phyloP scores from a whole-genome alignment of 2,888 invertebrate species.

The Philopedon plagiatum region DNA sequence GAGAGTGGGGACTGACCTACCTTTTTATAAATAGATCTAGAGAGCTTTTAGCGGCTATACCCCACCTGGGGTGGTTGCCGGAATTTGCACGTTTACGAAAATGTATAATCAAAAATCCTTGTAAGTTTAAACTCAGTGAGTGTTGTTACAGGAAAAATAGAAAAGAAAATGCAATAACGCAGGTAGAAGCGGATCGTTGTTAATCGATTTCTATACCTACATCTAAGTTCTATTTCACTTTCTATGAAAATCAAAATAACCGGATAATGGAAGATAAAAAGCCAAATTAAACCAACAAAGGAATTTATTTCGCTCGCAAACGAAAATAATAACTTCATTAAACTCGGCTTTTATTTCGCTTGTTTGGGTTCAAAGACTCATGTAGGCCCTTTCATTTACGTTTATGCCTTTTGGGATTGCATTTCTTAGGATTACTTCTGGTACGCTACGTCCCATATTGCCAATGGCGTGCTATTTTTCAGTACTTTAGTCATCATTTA shows the following conservation, averaged over 20 bases:
- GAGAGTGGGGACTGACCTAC: no score
- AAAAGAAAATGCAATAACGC: no score
- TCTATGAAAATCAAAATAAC: background rate
- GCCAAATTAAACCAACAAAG: conserved; percentile 43
- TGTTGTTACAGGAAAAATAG: no score
- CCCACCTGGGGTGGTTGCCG: no score
- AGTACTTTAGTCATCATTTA: background rate
- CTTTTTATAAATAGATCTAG: no score
- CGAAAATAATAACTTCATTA: conserved; percentile 50
- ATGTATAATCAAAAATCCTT: no score
- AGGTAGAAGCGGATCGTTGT: background rate
- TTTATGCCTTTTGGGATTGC: conserved; percentile 39
- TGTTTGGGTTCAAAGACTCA: conserved; percentile 42
- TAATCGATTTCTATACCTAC: no score
- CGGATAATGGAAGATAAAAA: conserved; percentile 29
- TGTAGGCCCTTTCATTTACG: conserved; percentile 30
- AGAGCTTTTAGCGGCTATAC: no score
- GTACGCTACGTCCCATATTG: conserved; percentile 43
- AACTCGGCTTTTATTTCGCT: conserved; percentile 39
- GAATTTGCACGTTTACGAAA: no score
- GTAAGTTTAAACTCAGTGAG: no score
- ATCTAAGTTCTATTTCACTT: background rate
- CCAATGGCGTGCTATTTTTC: conserved; percentile 35
- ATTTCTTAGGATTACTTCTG: conserved; percentile 56
- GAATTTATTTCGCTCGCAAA: conserved; percentile 40